Evolutionary conservation across 2,888 invertebrate species (phyloP).

Genomic region (Ditula angustiorana): DNA sequence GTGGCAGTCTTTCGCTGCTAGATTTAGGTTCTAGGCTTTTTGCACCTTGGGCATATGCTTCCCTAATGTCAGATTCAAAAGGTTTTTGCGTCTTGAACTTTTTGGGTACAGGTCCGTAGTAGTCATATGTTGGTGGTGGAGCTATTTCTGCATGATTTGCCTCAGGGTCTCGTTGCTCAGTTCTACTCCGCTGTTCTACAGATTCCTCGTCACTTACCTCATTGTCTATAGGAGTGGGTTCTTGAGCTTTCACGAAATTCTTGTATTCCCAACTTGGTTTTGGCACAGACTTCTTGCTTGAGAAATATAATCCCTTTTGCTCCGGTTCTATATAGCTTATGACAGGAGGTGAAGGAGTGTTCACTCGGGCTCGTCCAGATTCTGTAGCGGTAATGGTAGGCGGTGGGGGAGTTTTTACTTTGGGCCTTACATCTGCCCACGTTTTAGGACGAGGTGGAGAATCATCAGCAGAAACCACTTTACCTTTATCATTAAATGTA

Average conservation of each 20-base stretch:
- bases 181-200: constrained; percentile 42
- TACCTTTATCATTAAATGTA: constrained; percentile 68
- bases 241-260: constrained; percentile 69
- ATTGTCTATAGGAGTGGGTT: constrained; percentile 66
- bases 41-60: constrained; percentile 76
- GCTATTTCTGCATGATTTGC: constrained; percentile 80
- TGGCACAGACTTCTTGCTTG: constrained; percentile 57
- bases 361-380: constrained; percentile 51
- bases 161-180: constrained; percentile 51
- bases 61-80: constrained; percentile 73
- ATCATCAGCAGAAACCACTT: constrained; percentile 48
- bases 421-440: constrained; percentile 74
- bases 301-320: constrained; percentile 72
- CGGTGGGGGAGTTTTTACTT: constrained; percentile 57
- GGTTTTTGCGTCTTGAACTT: constrained; percentile 63
- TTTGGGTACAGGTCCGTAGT: constrained; percentile 83
- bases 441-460: constrained; percentile 51
- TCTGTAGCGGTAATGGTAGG: constrained; percentile 55
- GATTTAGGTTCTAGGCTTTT: constrained; percentile 73
- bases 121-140: constrained; percentile 88
- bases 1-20: constrained; percentile 62
- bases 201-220: constrained; percentile 63
- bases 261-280: constrained; percentile 61
- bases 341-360: constrained; percentile 59
- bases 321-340: constrained; percentile 44